Evolutionary conservation across 2,113 vertebrate species (phyloP).

Genomic region (Mugil cephalus): DNA sequence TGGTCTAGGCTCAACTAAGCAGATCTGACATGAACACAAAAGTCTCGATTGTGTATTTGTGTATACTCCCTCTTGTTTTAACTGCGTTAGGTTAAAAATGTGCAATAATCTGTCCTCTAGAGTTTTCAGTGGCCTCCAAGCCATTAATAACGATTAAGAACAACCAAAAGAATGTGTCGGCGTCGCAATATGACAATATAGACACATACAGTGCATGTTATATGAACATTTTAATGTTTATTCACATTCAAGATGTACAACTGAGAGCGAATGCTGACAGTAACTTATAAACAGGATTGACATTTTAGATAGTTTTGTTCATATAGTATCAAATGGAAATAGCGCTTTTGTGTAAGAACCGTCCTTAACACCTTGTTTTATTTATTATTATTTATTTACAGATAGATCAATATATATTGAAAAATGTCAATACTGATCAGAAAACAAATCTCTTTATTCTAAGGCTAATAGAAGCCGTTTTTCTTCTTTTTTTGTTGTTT

Average conservation of each 20-base stretch:
- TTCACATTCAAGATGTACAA: constrained; percentile 57
- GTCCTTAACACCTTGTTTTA: background rate
- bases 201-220: constrained; percentile 26
- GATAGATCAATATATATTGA: constrained; percentile 5
- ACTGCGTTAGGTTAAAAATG: no score
- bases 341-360: background rate
- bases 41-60: no score
- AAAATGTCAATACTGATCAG: constrained; percentile 14
- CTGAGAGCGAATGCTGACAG: constrained; percentile 31
- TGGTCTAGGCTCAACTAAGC: no score
- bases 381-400: background rate
- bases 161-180: background rate
- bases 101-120: background rate
- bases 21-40: no score
- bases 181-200: constrained; percentile 10
- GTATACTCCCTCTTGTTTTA: no score
- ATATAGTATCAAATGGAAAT: constrained; percentile 25
- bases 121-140: background rate
- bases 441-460: constrained; percentile 40
- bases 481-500: constrained; percentile 30
- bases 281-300: constrained; percentile 39
- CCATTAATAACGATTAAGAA: no score
- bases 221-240: constrained; percentile 58
- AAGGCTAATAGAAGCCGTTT: constrained; percentile 39
- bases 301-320: constrained; percentile 35